These are phyloP conservation scores for Agraylea sexmaculata DNA, from an alignment of 1,140 invertebrate species.

Conservation along the genomic window DNA sequence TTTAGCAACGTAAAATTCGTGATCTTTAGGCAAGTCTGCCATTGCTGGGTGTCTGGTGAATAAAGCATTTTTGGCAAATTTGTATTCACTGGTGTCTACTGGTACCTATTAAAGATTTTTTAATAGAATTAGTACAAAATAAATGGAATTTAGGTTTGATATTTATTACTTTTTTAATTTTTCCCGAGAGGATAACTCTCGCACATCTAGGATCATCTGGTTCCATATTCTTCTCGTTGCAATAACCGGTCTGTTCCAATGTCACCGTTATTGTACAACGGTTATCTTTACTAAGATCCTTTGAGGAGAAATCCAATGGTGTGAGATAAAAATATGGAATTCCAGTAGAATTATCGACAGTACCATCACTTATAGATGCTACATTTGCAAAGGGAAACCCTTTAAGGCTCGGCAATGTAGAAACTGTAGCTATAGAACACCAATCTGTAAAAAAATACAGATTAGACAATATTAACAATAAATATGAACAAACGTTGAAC, in stretches of 20 bases:
- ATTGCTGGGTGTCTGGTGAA: conserved; percentile 60
- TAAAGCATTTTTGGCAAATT: conserved; percentile 48
- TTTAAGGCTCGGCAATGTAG: conserved; percentile 43
- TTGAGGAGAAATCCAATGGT: conserved; percentile 56
- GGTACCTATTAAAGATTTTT: conserved; percentile 39
- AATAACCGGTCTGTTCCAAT: conserved; percentile 56
- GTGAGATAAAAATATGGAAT: conserved; percentile 68
- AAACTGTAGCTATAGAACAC: conserved; percentile 62
- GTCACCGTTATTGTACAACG: conserved; percentile 54
- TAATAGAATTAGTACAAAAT: conserved; percentile 1
- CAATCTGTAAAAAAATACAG: conserved; percentile 43
- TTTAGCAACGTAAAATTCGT: conserved; percentile 64
- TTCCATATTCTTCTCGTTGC: conserved; percentile 49
- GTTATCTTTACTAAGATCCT: conserved; percentile 37
- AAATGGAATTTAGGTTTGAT: neutral
- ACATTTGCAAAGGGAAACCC: conserved; percentile 65
- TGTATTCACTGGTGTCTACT: conserved; percentile 43
- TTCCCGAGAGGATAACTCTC: conserved; percentile 57
- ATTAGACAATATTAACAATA: neutral
- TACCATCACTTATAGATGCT: conserved; percentile 62
- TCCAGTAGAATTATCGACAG: conserved; percentile 53
- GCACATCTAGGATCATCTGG: conserved; percentile 74
- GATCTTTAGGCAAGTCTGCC: conserved; percentile 53
- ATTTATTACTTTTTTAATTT: conserved; percentile 47
- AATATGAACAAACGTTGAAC: neutral